Evolutionary conservation across 2,113 vertebrate species (phyloP), one percentile per base, ranked within the genome.

Genomic region (Entelurus aequoreus): DNA sequence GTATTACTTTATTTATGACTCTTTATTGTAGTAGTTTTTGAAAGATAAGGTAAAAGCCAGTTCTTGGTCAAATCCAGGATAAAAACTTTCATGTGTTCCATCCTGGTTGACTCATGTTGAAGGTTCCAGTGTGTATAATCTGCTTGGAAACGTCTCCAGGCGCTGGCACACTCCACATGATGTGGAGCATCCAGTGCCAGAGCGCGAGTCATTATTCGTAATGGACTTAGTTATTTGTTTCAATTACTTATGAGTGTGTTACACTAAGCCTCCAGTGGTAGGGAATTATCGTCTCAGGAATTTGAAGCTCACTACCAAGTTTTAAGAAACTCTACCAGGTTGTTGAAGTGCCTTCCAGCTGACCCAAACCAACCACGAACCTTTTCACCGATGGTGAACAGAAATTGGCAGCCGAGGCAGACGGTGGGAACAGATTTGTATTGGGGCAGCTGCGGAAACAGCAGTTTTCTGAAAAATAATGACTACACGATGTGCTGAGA

Each of bases 101-200:
- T 71, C 60, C 82, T 40, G 56, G 54, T 73, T 85, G 77, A 83
- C 66, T 85, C 83, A 82, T 11, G 36, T 54, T 70, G 5, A 46
- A 46, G 11, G 11, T 46, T 12, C 10, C 6, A 62, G 55, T 71
- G 53, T 72, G 54, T 69, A 28, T 28, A 61, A 70, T 71, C 49
- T 84, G 75, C 71, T 81, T 78, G 85, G 85, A 85, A 87, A 74
- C 66, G 61, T 79, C 75, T 77, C 66, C 72, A 4, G 52, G 71
- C 66, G 44, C 60, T 69, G 75, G 70, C 74, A 77, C 65, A 54
- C 68, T 78, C 63, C 64, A 66, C 44, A 6, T 42, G 54, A 75
- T 74, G 66, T 56, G 48, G 58, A 65, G 54, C 53, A 48, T 63
- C 28, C 66, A 42, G 68, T 70, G 72, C 83, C 78, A 84, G 48